A percentile compares a stretch with the other conserved stretches of the same genome.
Evolutionary conservation across 2,888 invertebrate species (phyloP).

Genomic region (Lasioglossum marginatum): DNA sequence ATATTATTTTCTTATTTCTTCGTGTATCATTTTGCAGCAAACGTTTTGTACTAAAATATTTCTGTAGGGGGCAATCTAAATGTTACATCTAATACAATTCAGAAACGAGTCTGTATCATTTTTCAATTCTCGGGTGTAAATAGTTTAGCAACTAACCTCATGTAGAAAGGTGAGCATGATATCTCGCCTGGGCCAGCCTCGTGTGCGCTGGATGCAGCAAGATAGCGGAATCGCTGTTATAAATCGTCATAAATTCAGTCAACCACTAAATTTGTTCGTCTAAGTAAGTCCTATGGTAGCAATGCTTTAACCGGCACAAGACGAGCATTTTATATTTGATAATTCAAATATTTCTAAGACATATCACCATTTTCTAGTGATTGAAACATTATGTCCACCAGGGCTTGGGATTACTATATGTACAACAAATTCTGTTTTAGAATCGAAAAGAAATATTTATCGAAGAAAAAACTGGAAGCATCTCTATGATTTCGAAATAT

Average conservation of each 20-base stretch:
- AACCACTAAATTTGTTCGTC: slow-evolving; percentile 5
- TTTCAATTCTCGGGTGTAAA: not conserved
- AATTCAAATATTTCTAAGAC: not conserved
- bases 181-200: not conserved
- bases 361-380: not conserved
- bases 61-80: not conserved
- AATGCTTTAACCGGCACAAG: not conserved
- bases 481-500: no score
- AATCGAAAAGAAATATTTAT: no score
- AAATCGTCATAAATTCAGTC: slow-evolving; percentile 10
- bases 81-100: not conserved
- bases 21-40: not conserved
- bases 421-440: no score
- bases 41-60: not conserved
- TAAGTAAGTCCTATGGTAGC: not conserved
- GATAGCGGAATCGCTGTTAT: slow-evolving; percentile 10
- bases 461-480: no score
- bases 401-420: not conserved
- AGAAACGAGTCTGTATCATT: not conserved
- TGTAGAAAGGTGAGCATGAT: not conserved
- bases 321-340: not conserved
- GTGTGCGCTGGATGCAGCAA: slow-evolving; percentile 7
- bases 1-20: not conserved
- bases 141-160: slow-evolving; percentile 2
- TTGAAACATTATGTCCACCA: not conserved